phyloP scores from a whole-genome alignment of 2,113 vertebrate genomes.

The Cyprinodon variegatus region DNA sequence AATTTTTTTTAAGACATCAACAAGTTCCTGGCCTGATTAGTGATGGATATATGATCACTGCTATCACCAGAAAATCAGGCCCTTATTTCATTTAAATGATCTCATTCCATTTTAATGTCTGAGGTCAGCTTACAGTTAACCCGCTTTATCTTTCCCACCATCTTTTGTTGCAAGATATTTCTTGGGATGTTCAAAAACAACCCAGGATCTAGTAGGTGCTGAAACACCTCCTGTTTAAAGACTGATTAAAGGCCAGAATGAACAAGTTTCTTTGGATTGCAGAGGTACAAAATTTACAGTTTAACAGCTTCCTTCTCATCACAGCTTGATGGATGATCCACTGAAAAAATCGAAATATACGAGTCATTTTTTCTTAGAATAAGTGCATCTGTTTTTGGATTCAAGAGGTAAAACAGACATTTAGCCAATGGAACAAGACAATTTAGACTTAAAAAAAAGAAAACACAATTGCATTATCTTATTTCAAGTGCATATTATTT shows the following conservation, averaged over 20 bases:
- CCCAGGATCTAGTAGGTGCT: neutral
- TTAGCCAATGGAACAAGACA: too few relatives aligned
- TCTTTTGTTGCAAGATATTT: neutral
- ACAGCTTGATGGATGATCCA: constrained; percentile 51
- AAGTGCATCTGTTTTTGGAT: too few relatives aligned
- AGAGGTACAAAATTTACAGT: constrained; percentile 20
- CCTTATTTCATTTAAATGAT: neutral
- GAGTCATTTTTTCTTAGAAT: too few relatives aligned
- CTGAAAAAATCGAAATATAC: too few relatives aligned
- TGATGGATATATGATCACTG: neutral
- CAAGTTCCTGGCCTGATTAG: neutral
- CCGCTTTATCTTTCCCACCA: neutral
- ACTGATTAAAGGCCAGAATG: too few relatives aligned
- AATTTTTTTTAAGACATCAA: neutral
- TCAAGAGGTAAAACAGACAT: too few relatives aligned
- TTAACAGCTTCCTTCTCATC: constrained; percentile 13
- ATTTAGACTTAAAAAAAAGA: too few relatives aligned
- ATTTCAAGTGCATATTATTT: too few relatives aligned
- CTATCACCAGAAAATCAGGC: neutral
- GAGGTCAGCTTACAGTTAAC: neutral
- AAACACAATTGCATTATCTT: too few relatives aligned
- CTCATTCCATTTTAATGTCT: neutral
- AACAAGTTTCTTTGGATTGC: neutral
- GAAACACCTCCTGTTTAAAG: neutral
- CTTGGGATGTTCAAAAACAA: neutral